Conservation (phyloP, 1,140 invertebrate genomes). For the Pinna nobilis region DNA sequence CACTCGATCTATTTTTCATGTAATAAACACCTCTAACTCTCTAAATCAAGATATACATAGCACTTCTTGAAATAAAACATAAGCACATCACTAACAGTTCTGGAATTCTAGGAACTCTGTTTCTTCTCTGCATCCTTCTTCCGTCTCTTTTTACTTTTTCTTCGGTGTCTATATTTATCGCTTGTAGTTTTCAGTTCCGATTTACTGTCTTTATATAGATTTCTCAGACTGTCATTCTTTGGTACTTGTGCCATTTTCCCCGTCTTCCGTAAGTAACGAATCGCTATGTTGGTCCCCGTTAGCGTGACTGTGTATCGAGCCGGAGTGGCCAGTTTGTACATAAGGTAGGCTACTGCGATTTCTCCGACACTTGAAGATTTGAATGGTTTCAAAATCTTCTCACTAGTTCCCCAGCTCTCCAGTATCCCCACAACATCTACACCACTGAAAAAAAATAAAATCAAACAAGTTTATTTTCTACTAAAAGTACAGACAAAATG, state of each 20-base stretch:
- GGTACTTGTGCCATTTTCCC: constrained; percentile 84
- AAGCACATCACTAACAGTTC: not conserved
- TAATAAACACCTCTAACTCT: no score
- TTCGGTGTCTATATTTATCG: not conserved
- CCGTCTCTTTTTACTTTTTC: constrained; percentile 1
- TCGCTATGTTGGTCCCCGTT: constrained; percentile 84
- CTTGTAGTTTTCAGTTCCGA: constrained; percentile 4
- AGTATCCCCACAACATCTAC: constrained; percentile 88
- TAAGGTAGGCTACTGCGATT: constrained; percentile 89
- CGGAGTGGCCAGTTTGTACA: constrained; percentile 94
- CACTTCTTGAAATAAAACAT: not conserved
- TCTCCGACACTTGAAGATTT: constrained; percentile 85
- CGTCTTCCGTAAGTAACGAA: constrained; percentile 81
- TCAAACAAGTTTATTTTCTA: not conserved
- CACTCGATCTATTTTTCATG: no score
- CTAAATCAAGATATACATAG: not conserved
- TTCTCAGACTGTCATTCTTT: constrained; percentile 73
- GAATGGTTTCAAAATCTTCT: constrained; percentile 84
- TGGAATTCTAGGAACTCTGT: not conserved
- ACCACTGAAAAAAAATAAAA: constrained; percentile 80
- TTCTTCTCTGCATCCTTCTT: not conserved
- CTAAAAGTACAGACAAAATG: no score
- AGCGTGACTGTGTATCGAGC: constrained; percentile 92
- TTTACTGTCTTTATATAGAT: constrained; percentile 35
- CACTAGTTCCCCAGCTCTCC: constrained; percentile 84